Evolutionary conservation across 2,888 invertebrate species (phyloP).

Genomic region (Eumacrocentrus americanus): DNA sequence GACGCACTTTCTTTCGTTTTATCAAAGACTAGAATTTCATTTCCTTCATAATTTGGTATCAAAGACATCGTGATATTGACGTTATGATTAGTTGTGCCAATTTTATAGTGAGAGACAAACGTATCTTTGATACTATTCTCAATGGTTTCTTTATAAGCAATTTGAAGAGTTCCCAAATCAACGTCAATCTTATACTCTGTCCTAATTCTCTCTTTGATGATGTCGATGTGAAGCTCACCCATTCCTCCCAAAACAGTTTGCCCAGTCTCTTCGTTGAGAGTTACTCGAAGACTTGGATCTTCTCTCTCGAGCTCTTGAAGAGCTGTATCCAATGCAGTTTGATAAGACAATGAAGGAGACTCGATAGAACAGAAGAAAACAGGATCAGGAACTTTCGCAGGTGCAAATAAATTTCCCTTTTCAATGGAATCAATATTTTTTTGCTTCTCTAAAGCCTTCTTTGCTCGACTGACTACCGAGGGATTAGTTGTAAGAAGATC

Average conservation of each 20-base stretch:
- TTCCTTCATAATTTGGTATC: conserved; percentile 60
- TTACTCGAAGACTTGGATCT: conserved; percentile 87
- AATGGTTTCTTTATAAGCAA: conserved; percentile 86
- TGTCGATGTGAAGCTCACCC: conserved; percentile 97
- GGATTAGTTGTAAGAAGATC: conserved; percentile 74
- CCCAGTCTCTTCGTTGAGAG: conserved; percentile 77
- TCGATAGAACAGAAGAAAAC: conserved; percentile 98
- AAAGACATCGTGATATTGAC: conserved; percentile 72
- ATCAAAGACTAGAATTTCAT: conserved; percentile 66
- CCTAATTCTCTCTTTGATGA: conserved; percentile 85
- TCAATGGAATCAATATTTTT: conserved; percentile 51
- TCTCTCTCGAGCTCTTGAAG: conserved; percentile 82
- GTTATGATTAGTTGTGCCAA: conserved; percentile 68
- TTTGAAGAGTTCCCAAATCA: conserved; percentile 88
- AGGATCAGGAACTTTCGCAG: conserved; percentile 84
- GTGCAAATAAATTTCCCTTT: conserved; percentile 58
- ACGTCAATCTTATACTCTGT: conserved; percentile 91
- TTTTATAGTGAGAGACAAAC: conserved; percentile 67
- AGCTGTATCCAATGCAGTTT: conserved; percentile 79
- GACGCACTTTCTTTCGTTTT: conserved; percentile 71
- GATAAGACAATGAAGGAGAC: conserved; percentile 80
- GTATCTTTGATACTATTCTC: conserved; percentile 61
- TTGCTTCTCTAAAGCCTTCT: conserved; percentile 60
- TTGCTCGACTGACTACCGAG: conserved; percentile 67
- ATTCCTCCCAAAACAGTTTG: conserved; percentile 91